These are phyloP conservation scores for Drosophila phalerata DNA, from an alignment of 2,888 invertebrate genomes.

Conservation along the genomic window DNA sequence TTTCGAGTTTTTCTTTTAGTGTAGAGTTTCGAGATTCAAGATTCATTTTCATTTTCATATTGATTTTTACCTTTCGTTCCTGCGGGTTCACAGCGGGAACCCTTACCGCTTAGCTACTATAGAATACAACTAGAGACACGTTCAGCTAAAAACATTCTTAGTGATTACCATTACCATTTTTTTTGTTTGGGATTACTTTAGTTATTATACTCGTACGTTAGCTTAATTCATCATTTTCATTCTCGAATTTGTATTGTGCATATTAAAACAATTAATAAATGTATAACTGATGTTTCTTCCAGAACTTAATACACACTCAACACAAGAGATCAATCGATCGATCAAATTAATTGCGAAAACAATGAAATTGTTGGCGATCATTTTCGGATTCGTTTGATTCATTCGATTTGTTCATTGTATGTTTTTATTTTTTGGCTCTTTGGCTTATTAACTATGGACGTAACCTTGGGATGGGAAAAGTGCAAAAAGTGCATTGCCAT, in stretches of 20 bases:
- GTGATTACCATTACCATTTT: conserved; percentile 50
- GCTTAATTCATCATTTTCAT: conserved; percentile 29
- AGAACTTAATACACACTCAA: conserved; percentile 23
- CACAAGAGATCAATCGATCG: conserved; percentile 14
- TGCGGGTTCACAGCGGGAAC: conserved; percentile 53
- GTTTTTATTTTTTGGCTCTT: conserved; percentile 69
- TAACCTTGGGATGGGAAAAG: conserved; percentile 86
- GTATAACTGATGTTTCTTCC: conserved; percentile 13
- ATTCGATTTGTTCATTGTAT: conserved; percentile 44
- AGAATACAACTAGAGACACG: conserved; percentile 73
- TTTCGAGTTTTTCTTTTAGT: conserved; percentile 19
- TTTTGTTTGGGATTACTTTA: conserved; percentile 44
- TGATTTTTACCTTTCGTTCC: conserved; percentile 59
- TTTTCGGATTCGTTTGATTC: conserved; percentile 33
- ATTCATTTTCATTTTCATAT: conserved; percentile 31
- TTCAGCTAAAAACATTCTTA: conserved; percentile 78
- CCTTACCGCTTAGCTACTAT: conserved; percentile 68
- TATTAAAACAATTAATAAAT: conserved; percentile 28
- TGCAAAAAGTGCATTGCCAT: conserved; percentile 84
- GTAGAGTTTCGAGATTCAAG: conserved; percentile 27
- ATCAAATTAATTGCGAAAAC: conserved; percentile 18
- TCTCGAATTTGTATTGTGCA: conserved; percentile 51
- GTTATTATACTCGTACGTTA: conserved; percentile 30
- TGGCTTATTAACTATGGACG: conserved; percentile 86
- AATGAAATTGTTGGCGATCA: conserved; percentile 11